Conservation (phyloP, 2,797 vertebrate genomes). For the Sebastolobus altivelis region DNA sequence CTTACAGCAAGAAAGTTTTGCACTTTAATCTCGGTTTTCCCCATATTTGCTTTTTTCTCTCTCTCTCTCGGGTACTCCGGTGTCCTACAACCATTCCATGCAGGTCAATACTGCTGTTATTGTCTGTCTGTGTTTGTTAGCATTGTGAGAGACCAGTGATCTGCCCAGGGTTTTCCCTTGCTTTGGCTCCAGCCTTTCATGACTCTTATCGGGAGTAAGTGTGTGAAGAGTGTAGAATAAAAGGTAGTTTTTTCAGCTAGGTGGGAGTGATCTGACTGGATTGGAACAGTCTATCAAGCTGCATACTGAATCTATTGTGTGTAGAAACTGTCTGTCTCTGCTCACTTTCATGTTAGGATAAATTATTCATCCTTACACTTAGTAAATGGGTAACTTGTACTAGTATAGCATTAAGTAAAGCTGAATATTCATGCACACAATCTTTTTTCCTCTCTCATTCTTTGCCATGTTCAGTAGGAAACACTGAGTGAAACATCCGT, state of each 20-base stretch:
- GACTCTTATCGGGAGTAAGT: conserved; percentile 1
- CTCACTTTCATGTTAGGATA: conserved; percentile 13
- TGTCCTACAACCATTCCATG: conserved; percentile 18
- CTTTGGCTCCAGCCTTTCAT: conserved; percentile 23
- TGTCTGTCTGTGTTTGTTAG: conserved; percentile 40
- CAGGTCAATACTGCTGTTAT: conserved; percentile 53
- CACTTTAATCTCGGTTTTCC: conserved; percentile 9
- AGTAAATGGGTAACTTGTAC: conserved; percentile 23
- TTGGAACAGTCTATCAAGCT: conserved; percentile 7
- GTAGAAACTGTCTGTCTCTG: background rate
- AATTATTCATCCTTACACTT: conserved; percentile 28
- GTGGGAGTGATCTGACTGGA: conserved; percentile 14
- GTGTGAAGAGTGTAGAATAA: conserved; percentile 4
- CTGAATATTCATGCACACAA: conserved; percentile 40
- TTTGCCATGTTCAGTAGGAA: conserved; percentile 53
- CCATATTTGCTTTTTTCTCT: conserved; percentile 1
- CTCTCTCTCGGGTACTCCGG: background rate
- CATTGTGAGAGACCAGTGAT: conserved; percentile 30
- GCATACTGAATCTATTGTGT: background rate
- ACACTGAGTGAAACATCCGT: conserved; percentile 59
- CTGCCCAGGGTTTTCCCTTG: conserved; percentile 2
- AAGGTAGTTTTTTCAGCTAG: conserved; percentile 33
- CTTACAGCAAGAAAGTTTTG: conserved; percentile 44
- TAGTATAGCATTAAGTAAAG: conserved; percentile 36
- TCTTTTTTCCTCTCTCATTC: conserved; percentile 11